Evolutionary conservation across 2,797 vertebrate genomes (phyloP).

Genomic region (Neopelma chrysocephalum): DNA sequence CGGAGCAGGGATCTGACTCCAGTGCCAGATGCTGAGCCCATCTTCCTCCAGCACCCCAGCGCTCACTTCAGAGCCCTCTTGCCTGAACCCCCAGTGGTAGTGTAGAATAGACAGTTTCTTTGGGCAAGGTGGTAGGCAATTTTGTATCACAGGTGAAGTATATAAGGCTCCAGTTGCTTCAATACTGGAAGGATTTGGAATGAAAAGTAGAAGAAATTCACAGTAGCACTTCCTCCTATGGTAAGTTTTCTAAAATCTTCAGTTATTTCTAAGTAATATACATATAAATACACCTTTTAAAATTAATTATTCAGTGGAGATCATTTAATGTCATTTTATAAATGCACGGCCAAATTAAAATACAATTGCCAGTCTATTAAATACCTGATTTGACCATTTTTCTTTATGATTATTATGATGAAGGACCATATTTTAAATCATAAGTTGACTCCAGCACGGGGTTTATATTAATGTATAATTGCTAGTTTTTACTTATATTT

Average conservation of each 20-base stretch:
- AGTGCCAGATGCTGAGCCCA: neutral
- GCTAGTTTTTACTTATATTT: slow-evolving; percentile 11
- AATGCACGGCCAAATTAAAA: slow-evolving; percentile 29
- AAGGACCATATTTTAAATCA: neutral
- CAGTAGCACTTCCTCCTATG: neutral
- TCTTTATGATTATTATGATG: slow-evolving; percentile 2
- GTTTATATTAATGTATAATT: slow-evolving; percentile 13
- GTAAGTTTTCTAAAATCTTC: neutral
- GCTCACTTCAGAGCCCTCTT: neutral
- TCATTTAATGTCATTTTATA: slow-evolving; percentile 26
- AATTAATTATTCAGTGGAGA: slow-evolving; percentile 14
- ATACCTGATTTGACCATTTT: neutral
- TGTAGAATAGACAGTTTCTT: neutral
- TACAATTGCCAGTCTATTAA: neutral
- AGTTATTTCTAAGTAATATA: neutral
- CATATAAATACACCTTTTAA: neutral
- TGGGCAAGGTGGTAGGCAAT: neutral
- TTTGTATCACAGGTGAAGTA: neutral
- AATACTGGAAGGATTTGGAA: neutral
- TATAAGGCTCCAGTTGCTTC: neutral
- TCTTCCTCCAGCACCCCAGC: neutral
- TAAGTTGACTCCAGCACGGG: neutral
- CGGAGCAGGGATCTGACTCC: neutral
- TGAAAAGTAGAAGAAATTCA: neutral
- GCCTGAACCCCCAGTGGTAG: too few relatives aligned